Evolutionary conservation across 2,888 invertebrate genomes (phyloP).

Genomic region (Rotaria magnacalcarata): DNA sequence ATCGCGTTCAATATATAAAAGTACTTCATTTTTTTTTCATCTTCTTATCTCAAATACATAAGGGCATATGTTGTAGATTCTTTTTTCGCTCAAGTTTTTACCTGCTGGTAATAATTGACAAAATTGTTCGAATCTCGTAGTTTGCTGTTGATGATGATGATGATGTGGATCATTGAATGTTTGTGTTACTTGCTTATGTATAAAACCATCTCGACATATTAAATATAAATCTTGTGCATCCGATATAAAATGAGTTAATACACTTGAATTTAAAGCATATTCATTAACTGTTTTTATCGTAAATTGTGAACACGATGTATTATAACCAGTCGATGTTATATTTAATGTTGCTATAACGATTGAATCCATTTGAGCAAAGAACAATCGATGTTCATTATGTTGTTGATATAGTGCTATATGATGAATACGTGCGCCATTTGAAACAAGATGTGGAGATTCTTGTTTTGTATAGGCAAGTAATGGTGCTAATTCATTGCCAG

Average conservation of each 20-base stretch:
- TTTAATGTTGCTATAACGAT: constrained; percentile 31
- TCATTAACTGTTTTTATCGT: constrained; percentile 36
- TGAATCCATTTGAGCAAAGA: constrained; percentile 34
- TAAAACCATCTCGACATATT: constrained; percentile 35
- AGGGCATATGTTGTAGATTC: too few species aligned
- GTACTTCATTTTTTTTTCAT: too few species aligned
- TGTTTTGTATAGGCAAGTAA: constrained; percentile 28
- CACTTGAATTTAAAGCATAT: constrained; percentile 34
- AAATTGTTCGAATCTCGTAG: constrained; percentile 33
- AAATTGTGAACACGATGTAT: constrained; percentile 36
- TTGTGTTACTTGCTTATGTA: constrained; percentile 9
- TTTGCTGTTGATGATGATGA: constrained; percentile 19
- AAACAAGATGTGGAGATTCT: constrained; percentile 33
- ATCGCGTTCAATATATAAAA: too few species aligned
- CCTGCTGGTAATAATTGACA: constrained; percentile 27
- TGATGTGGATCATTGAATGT: background rate
- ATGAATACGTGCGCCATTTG: constrained; percentile 32
- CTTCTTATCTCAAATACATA: too few species aligned
- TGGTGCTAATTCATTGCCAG: constrained; percentile 36
- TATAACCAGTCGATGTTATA: constrained; percentile 28
- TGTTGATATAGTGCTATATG: constrained; percentile 31
- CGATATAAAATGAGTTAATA: constrained; percentile 3
- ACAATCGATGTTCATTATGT: constrained; percentile 32
- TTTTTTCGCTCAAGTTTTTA: background rate
- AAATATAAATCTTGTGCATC: constrained; percentile 25